phyloP scores from a whole-genome alignment of 2,888 invertebrate species.

The Xanthorhoe designata region DNA sequence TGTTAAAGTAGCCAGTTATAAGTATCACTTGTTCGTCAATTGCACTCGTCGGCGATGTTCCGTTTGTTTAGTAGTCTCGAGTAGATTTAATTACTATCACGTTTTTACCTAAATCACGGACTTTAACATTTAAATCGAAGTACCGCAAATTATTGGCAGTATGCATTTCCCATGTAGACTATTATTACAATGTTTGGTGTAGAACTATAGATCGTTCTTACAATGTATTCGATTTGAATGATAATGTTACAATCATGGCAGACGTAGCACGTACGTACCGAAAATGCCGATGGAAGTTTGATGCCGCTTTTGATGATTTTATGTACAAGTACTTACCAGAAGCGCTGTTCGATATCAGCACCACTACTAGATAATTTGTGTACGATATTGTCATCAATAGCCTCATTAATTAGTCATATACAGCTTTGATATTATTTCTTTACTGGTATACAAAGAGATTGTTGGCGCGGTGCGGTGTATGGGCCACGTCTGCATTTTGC shows the following conservation, averaged over 20 bases:
- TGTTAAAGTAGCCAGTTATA: constrained; percentile 81
- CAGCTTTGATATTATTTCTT: constrained; percentile 1
- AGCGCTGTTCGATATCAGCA: background rate
- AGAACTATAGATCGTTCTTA: constrained; percentile 16
- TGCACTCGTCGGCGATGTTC: constrained; percentile 82
- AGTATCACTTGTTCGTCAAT: constrained; percentile 85
- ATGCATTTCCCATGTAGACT: background rate
- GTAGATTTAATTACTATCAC: constrained; percentile 57
- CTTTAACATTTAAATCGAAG: constrained; percentile 55
- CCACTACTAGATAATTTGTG: constrained; percentile 2
- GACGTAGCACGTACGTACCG: constrained; percentile 56
- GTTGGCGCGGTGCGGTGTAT: constrained; percentile 20
- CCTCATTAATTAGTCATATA: constrained; percentile 2
- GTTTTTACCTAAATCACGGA: constrained; percentile 53
- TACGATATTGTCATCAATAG: constrained; percentile 18
- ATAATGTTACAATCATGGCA: constrained; percentile 50
- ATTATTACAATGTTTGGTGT: background rate
- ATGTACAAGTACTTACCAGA: constrained; percentile 9
- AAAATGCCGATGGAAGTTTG: constrained; percentile 36
- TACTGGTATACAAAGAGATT: background rate
- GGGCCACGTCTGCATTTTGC: constrained; percentile 33
- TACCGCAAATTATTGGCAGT: constrained; percentile 32
- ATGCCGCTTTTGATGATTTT: constrained; percentile 45
- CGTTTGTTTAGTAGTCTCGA: constrained; percentile 72
- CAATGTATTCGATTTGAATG: constrained; percentile 57